Conservation (phyloP, 2,888 invertebrate genomes). For the Nephrotoma guestfalica region DNA sequence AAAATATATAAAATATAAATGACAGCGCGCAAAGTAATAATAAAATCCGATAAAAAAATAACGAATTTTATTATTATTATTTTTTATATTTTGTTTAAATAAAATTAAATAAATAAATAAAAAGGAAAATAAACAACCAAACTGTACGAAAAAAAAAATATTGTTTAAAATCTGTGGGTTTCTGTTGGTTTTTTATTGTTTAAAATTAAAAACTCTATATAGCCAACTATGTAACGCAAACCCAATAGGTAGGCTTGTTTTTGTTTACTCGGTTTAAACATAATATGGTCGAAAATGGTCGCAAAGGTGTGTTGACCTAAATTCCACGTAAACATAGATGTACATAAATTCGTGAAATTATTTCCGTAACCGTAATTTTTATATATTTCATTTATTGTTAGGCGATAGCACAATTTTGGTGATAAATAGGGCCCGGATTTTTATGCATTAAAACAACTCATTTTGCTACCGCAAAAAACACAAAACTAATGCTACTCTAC, state of each 20-base stretch:
- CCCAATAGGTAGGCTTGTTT: not conserved
- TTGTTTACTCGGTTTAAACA: too few relatives aligned
- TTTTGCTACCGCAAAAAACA: too few relatives aligned
- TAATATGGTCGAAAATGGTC: too few relatives aligned
- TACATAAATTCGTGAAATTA: too few relatives aligned
- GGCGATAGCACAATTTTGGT: too few relatives aligned
- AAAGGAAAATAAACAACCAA: not conserved
- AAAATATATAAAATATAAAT: not conserved
- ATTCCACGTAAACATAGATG: too few relatives aligned
- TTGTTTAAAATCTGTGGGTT: not conserved
- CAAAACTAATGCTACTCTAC: too few relatives aligned
- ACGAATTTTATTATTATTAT: not conserved
- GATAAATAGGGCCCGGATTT: too few relatives aligned
- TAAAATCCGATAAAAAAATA: not conserved
- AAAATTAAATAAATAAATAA: not conserved
- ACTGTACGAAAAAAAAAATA: not conserved
- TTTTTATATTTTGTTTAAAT: not conserved
- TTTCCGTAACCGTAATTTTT: too few relatives aligned
- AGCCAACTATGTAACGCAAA: not conserved
- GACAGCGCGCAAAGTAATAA: not conserved
- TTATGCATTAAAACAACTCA: too few relatives aligned
- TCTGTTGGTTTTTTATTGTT: not conserved
- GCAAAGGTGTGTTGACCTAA: too few relatives aligned
- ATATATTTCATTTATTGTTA: too few relatives aligned
- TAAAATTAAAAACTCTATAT: not conserved